Evolutionary conservation across 1,140 invertebrate genomes (phyloP), one percentile per base, ranked within the genome.

Genomic region (Solenopsis invicta): DNA sequence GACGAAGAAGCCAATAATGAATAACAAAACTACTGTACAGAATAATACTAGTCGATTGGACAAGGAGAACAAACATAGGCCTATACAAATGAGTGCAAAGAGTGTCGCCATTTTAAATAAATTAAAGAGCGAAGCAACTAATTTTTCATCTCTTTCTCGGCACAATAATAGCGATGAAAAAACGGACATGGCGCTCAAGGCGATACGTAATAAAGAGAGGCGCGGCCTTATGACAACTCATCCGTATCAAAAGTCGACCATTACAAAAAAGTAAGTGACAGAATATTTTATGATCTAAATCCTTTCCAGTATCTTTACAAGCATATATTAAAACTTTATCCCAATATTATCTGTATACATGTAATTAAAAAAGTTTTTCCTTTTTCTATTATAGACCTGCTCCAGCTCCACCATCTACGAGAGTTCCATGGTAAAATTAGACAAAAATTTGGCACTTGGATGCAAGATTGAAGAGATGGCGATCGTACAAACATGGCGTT

Each of bases 71-170:
- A 21, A 80, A 0, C 72, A 82, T 13, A 93, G 88, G 67, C 86
- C 52, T 34, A 71, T 82, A 13, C 88, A 91, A 6, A 94, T 95
- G 92, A 95, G 92, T 41, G 94, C 93, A 2, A 95, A 94, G 69
- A 95, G 92, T 85, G 84, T 95, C 4, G 93, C 94, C 21, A 94
- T 95, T 90, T 72, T 95, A 41, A 95, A 95, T 86, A 95, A 93
- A 85, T 52, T 95, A 3, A 95, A 94, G 69, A 88, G 78, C 66
- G 91, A 93, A 8, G 90, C 72, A 81, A 34, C 48, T 91, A 45
- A 93, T 90, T 41, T 85, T 48, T 48, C n/a, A 41, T 66, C 24
- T 29, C 62, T 52, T 21, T 1, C 74, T 4, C 85, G 48, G 9
- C 21, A 64, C 5, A 71, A 21, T 8, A 16, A 24, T n/a, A 29